Conservation (phyloP, 2,888 invertebrate species). For the Harmothoe impar region DNA sequence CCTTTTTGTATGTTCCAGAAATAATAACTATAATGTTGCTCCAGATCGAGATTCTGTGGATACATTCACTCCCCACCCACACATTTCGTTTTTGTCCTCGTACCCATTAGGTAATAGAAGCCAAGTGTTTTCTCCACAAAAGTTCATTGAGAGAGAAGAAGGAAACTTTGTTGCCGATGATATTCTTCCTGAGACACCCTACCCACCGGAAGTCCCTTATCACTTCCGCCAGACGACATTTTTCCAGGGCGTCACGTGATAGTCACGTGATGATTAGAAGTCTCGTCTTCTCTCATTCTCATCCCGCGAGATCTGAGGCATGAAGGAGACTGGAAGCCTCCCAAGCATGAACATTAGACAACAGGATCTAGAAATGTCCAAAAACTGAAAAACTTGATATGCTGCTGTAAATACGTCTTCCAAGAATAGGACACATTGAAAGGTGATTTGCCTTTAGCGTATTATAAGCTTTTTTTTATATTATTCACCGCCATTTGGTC, state of each 20-base stretch:
- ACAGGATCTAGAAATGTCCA: neutral
- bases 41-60: no score
- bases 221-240: conserved; percentile 44
- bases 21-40: no score
- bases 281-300: conserved; percentile 29
- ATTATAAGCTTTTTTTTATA: no score
- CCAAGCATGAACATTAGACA: neutral
- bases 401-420: neutral
- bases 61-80: no score
- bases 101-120: no score
- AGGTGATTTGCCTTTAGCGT: neutral
- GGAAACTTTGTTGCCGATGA: neutral
- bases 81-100: no score
- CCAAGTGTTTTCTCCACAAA: no score
- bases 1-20: no score
- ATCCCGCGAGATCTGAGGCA: neutral
- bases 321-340: no score
- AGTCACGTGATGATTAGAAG: conserved; percentile 8
- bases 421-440: neutral
- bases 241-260: neutral
- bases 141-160: neutral
- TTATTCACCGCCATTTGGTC: no score
- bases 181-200: neutral
- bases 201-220: neutral
- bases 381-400: neutral